A percentile compares a stretch with the other conserved stretches of the same genome.
Evolutionary conservation across 2,797 vertebrate genomes (phyloP).

Genomic region (Hybognathus amarus): DNA sequence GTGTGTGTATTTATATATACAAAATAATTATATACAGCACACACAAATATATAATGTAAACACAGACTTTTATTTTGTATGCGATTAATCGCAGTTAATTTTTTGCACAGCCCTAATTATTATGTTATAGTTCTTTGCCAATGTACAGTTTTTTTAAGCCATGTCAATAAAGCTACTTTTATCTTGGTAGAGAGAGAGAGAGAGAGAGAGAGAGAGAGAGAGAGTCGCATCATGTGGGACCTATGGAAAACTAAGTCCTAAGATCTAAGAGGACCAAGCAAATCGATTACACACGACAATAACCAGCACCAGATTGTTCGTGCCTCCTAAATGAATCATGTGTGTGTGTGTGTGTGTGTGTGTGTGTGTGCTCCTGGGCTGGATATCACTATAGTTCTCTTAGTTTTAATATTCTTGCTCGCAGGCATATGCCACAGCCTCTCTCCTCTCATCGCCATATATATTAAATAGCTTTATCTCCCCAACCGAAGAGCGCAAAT

Average conservation of each 20-base stretch:
- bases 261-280: conserved; percentile 36
- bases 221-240: background rate
- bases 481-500: conserved; percentile 55
- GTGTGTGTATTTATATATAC: no score
- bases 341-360: conserved; percentile 21
- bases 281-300: conserved; percentile 57
- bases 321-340: conserved; percentile 53
- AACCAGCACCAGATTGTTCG: conserved; percentile 56
- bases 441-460: conserved; percentile 58
- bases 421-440: conserved; percentile 61
- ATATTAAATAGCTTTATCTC: conserved; percentile 66
- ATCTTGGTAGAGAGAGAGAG: background rate
- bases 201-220: background rate
- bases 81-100: no score
- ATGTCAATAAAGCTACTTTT: conserved; percentile 4
- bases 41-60: no score
- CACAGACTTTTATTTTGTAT: no score
- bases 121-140: conserved; percentile 1
- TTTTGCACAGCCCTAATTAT: no score
- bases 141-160: background rate
- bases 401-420: conserved; percentile 64
- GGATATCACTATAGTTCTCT: conserved; percentile 57
- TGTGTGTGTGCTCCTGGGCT: conserved; percentile 29
- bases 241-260: conserved; percentile 5
- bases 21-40: no score